Evolutionary conservation across 2,113 vertebrate species (phyloP), one percentile per base, ranked within the genome.

Genomic region (Ondatra zibethicus): DNA sequence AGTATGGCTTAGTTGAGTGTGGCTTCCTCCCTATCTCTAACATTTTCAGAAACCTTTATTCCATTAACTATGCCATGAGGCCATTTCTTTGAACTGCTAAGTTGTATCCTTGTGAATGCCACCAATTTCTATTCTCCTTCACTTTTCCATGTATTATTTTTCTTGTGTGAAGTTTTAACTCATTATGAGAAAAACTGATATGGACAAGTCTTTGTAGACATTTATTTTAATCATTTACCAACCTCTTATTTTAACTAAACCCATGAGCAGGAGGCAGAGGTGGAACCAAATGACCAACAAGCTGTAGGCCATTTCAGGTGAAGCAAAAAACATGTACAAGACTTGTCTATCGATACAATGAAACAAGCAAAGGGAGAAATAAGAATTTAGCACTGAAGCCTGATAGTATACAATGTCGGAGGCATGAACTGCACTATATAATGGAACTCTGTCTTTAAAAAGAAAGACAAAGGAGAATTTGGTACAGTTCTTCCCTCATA

Each of bases 1-100:
- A 90, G 45, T 84, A 7, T 50, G 70, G 1, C 29, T 93, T 90
- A 77, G 50, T 70, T 84, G n/a, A 92, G 45, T 88, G 7, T 63
- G 70, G 5, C 29, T 95, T 92, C 47, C 96, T 96, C 52, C 96
- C 94, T 89, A 31, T 85, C 9, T 84, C 85, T 36, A 65, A 14
- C 11, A 82, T 63, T 89, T 92, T 93, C 72, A 94, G 61, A 17
- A 91, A 91, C n/a, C 36, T 52, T 42, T n/a, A 7, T 75, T 45
- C 63, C 27, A 14, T 42, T 93, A 66, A 92, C 42, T 70, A 1
- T 47, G 25, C 45, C 25, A 93, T 29, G n/a, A 14, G 11, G 52
- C 52, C 6, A 82, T 89, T 89, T 47, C 55, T 81, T 85, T 88
- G 73, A 39, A 73, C 58, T 85, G 29, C 55, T 76, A 63, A 85